Evolutionary conservation across 2,888 invertebrate species (phyloP).

Genomic region (Alsophila aescularia): DNA sequence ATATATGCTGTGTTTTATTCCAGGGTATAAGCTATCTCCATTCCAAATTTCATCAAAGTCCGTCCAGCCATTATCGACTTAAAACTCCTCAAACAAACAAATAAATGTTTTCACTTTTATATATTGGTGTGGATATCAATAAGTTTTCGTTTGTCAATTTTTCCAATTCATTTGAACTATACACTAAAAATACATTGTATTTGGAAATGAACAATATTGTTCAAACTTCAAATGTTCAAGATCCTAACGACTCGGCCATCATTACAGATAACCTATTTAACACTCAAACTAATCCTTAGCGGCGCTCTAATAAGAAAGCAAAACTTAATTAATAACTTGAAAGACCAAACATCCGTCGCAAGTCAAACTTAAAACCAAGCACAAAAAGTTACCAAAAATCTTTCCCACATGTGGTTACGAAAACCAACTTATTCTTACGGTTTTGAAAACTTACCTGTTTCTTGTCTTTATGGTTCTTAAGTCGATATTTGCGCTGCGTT

Average conservation of each 20-base stretch:
- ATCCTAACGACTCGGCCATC: constrained; percentile 5
- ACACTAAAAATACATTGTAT: too few relatives aligned
- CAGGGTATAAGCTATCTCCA: too few relatives aligned
- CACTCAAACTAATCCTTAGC: constrained; percentile 23
- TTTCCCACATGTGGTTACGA: constrained; percentile 59
- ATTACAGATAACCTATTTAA: constrained; percentile 23
- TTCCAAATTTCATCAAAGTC: too few relatives aligned
- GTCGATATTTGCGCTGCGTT: background rate
- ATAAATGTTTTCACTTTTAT: too few relatives aligned
- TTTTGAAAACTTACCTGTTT: background rate
- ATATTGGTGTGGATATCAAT: too few relatives aligned
- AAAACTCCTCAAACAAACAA: too few relatives aligned
- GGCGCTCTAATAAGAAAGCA: constrained; percentile 63
- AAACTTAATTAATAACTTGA: constrained; percentile 71
- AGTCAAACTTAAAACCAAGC: constrained; percentile 60
- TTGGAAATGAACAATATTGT: too few relatives aligned
- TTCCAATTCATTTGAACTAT: too few relatives aligned
- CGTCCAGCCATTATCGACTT: too few relatives aligned
- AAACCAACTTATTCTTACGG: constrained; percentile 9
- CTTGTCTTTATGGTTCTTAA: background rate
- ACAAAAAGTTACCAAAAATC: constrained; percentile 70
- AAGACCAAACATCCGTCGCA: constrained; percentile 75
- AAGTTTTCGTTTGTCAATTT: too few relatives aligned
- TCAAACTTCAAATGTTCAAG: background rate
- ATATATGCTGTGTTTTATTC: too few relatives aligned